These are phyloP conservation scores for Campylomormyrus tamandua DNA, from an alignment of 2,113 vertebrate genomes.

Conservation along the genomic window DNA sequence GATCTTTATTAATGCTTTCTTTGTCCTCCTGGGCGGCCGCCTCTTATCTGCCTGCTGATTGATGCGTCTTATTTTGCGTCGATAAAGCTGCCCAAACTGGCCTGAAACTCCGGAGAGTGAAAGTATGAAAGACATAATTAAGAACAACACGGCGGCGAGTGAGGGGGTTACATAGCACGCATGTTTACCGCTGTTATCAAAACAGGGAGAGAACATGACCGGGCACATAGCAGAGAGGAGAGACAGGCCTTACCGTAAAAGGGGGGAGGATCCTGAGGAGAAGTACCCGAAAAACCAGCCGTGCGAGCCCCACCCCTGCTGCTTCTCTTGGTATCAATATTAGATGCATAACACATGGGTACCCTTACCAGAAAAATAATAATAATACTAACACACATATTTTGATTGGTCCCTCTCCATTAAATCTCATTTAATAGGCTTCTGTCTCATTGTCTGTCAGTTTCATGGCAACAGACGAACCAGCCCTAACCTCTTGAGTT, in stretches of 20 bases:
- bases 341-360: background rate
- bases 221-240: background rate
- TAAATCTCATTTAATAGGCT: background rate
- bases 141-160: background rate
- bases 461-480: background rate
- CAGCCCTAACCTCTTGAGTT: too few relatives aligned
- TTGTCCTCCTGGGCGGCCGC: background rate
- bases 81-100: background rate
- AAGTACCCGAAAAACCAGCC: conserved; percentile 3
- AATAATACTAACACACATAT: background rate
- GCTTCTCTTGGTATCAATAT: background rate
- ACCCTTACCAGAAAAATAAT: background rate
- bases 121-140: background rate
- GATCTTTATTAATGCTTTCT: background rate
- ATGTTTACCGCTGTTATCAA: background rate
- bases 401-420: background rate
- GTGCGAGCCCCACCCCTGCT: background rate
- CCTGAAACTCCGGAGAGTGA: background rate
- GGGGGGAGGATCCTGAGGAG: background rate
- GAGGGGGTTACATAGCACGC: background rate
- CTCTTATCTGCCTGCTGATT: background rate
- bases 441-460: background rate
- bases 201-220: background rate
- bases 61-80: background rate
- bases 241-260: background rate